These are phyloP conservation scores for Trinectes maculatus DNA, from an alignment of 2,113 vertebrate species.

Conservation along the genomic window DNA sequence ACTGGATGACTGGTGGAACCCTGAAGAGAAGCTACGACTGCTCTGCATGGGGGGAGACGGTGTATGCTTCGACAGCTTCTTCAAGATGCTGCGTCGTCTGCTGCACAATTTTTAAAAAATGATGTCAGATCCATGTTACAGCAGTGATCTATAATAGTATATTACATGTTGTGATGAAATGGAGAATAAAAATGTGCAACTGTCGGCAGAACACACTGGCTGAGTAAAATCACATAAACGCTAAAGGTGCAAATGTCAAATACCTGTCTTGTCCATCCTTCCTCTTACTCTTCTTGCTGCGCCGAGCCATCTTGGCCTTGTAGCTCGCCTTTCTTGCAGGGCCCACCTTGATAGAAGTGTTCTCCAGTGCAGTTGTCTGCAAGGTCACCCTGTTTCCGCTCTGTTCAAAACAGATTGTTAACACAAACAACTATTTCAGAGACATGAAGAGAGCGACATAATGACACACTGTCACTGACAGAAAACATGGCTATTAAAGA, in stretches of 20 bases:
- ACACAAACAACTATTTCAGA: not conserved
- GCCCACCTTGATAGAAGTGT: constrained; percentile 94
- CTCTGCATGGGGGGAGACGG: constrained; percentile 85
- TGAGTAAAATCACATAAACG: no score
- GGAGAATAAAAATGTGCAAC: not conserved
- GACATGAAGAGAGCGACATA: not conserved
- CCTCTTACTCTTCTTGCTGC: constrained; percentile 89
- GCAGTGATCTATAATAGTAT: no score
- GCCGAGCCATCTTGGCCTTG: constrained; percentile 90
- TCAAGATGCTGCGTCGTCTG: constrained; percentile 87
- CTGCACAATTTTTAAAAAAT: constrained; percentile 23
- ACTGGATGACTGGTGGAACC: constrained; percentile 92
- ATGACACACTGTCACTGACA: not conserved
- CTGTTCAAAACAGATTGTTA: constrained; percentile 67
- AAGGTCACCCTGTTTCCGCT: constrained; percentile 91
- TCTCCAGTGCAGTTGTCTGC: constrained; percentile 91
- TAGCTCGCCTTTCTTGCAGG: constrained; percentile 89
- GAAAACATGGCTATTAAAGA: not conserved
- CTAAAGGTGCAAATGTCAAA: no score
- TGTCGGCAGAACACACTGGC: no score
- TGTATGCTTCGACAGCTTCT: constrained; percentile 91
- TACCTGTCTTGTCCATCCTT: constrained; percentile 92
- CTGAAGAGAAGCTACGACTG: constrained; percentile 93
- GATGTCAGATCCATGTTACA: constrained; percentile 2
- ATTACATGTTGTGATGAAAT: no score